A percentile compares a stretch with the other conserved stretches of the same genome.
These are phyloP conservation scores for Conopomorpha cramerella DNA, from an alignment of 1,140 invertebrate species.

Conservation along the genomic window DNA sequence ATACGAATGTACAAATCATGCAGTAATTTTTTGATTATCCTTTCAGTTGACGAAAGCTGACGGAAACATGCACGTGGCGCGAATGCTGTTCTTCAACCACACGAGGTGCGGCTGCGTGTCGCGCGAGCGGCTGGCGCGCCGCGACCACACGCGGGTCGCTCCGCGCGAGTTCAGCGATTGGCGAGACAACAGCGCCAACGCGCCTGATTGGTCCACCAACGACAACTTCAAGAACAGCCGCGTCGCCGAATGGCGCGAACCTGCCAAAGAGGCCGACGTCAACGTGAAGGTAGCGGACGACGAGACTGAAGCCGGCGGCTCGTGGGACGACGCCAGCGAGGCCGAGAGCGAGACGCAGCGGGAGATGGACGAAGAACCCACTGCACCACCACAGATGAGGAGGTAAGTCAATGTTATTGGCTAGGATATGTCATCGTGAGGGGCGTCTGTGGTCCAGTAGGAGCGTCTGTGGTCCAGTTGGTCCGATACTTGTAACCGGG, in stretches of 20 bases:
- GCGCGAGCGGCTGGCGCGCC: conserved; percentile 30
- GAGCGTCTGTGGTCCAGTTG: too few species aligned
- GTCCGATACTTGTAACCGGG: too few species aligned
- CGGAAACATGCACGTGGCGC: conserved; percentile 61
- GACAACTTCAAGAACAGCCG: too few species aligned
- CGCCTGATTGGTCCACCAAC: too few species aligned
- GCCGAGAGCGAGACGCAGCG: conserved; percentile 22
- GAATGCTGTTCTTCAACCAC: conserved; percentile 75
- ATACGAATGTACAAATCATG: not conserved
- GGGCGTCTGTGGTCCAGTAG: too few species aligned
- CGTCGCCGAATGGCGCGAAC: too few species aligned
- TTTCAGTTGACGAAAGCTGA: conserved; percentile 64
- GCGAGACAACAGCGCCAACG: not conserved
- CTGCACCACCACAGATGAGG: conserved; percentile 27
- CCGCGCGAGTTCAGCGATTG: too few species aligned
- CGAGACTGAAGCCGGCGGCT: conserved; percentile 21
- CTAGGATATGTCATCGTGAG: too few species aligned
- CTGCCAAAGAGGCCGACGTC: conserved; percentile 1
- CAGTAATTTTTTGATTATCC: conserved; percentile 2
- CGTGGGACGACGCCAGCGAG: conserved; percentile 9
- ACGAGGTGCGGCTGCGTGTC: conserved; percentile 73
- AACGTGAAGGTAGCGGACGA: conserved; percentile 3
- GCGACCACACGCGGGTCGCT: conserved; percentile 12
- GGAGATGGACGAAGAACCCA: conserved; percentile 22
- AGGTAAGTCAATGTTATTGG: too few species aligned